These are phyloP conservation scores for Calyptommatus sinebrachiatus DNA, from an alignment of 2,113 vertebrate genomes.

Conservation along the genomic window DNA sequence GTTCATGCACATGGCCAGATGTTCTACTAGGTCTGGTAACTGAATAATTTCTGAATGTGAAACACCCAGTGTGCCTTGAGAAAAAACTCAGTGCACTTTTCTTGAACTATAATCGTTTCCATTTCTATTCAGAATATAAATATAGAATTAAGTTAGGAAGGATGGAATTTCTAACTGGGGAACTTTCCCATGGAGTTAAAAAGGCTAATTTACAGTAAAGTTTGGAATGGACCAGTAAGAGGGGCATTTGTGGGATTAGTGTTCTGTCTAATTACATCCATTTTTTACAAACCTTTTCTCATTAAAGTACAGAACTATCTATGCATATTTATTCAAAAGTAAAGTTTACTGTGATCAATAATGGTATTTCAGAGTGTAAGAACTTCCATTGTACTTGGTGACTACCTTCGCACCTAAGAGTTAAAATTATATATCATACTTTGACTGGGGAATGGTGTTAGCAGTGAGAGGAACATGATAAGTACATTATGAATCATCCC, in stretches of 20 bases:
- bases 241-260: neutral
- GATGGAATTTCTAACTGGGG: rapidly evolving
- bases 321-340: neutral
- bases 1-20: conserved; percentile 46
- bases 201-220: neutral
- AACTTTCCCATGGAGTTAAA: conserved; percentile 36
- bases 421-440: neutral
- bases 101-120: conserved; percentile 46
- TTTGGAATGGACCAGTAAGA: neutral
- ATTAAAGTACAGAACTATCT: neutral
- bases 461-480: too few relatives aligned
- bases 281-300: neutral
- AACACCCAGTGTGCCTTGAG: conserved; percentile 20
- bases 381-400: neutral
- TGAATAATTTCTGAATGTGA: conserved; percentile 27
- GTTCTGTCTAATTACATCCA: neutral
- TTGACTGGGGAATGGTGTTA: too few relatives aligned
- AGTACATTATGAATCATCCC: too few relatives aligned
- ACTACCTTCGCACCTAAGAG: neutral
- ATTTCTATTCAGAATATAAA: conserved; percentile 39
- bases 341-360: neutral
- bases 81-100: conserved; percentile 38
- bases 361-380: neutral
- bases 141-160: neutral
- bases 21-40: conserved; percentile 34